Evolutionary conservation across 2,888 invertebrate species (phyloP).

Genomic region (Melanophora roralis): DNA sequence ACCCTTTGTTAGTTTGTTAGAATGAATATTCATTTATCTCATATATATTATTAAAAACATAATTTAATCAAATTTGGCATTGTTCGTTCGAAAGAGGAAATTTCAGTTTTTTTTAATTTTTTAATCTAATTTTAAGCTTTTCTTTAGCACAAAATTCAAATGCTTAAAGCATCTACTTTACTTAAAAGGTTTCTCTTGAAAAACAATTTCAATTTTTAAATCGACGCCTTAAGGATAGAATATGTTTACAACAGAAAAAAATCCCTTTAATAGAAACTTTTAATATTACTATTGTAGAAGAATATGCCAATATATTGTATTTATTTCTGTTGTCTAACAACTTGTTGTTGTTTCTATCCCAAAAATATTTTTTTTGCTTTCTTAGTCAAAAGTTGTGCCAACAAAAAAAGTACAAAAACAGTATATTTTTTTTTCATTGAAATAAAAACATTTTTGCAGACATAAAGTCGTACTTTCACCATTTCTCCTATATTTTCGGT

Average conservation of each 20-base stretch:
- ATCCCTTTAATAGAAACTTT: slow-evolving; percentile 13
- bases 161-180: too few relatives aligned
- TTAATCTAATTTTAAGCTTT: too few relatives aligned
- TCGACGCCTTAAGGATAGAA: background rate
- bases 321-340: slow-evolving; percentile 29
- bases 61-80: too few relatives aligned
- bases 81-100: too few relatives aligned
- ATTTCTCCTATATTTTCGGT: background rate
- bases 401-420: slow-evolving; percentile 24
- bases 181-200: too few relatives aligned
- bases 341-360: background rate
- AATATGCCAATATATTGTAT: slow-evolving; percentile 25
- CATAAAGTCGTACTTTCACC: slow-evolving; percentile 37
- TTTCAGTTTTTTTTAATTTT: too few relatives aligned
- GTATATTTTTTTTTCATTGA: background rate
- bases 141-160: too few relatives aligned
- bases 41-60: too few relatives aligned
- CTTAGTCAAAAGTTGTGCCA: slow-evolving; percentile 33
- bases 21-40: too few relatives aligned
- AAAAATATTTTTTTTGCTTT: background rate
- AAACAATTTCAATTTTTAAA: background rate
- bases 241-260: background rate
- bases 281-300: too few relatives aligned
- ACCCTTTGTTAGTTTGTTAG: too few relatives aligned
- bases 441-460: slow-evolving; percentile 16